Conservation (phyloP, 2,888 invertebrate species). For the Cryptocephalus moraei region DNA sequence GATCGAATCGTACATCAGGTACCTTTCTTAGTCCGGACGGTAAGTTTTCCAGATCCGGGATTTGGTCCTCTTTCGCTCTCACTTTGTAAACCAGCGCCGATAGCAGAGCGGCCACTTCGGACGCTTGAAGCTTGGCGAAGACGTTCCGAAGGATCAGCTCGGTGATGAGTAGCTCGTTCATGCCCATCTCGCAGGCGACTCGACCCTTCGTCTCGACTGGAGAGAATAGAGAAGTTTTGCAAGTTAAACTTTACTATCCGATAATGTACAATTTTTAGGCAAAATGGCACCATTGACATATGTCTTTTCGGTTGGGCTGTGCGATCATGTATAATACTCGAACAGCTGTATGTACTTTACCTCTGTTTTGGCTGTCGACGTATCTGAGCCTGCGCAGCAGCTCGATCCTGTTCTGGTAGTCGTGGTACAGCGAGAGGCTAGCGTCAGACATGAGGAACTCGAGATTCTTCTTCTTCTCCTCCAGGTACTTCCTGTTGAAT, state of each 20-base stretch:
- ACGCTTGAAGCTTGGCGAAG: conserved; percentile 73
- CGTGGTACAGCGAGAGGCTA: conserved; percentile 77
- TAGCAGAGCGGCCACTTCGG: conserved; percentile 88
- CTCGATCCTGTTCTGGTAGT: conserved; percentile 72
- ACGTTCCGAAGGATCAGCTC: conserved; percentile 88
- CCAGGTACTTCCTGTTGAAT: conserved; percentile 63
- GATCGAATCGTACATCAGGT: too few relatives aligned
- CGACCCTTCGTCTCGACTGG: conserved; percentile 70
- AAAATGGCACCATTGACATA: too few relatives aligned
- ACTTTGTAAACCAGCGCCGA: conserved; percentile 91
- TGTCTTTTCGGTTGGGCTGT: too few relatives aligned
- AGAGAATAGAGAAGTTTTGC: conserved; percentile 16
- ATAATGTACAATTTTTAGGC: too few relatives aligned
- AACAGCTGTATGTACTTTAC: conserved; percentile 31
- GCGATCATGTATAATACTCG: too few relatives aligned
- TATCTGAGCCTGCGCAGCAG: conserved; percentile 65
- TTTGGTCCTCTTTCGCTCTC: conserved; percentile 46
- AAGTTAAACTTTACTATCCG: too few relatives aligned
- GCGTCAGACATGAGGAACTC: conserved; percentile 72
- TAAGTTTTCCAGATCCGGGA: conserved; percentile 25
- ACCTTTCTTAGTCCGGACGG: conserved; percentile 50
- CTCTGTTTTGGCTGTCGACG: conserved; percentile 61
- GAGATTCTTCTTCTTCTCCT: conserved; percentile 56
- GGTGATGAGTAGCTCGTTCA: conserved; percentile 84
- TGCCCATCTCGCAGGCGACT: conserved; percentile 80